These are phyloP conservation scores for Bugulina stolonifera DNA, from an alignment of 2,888 invertebrate species.

Conservation along the genomic window DNA sequence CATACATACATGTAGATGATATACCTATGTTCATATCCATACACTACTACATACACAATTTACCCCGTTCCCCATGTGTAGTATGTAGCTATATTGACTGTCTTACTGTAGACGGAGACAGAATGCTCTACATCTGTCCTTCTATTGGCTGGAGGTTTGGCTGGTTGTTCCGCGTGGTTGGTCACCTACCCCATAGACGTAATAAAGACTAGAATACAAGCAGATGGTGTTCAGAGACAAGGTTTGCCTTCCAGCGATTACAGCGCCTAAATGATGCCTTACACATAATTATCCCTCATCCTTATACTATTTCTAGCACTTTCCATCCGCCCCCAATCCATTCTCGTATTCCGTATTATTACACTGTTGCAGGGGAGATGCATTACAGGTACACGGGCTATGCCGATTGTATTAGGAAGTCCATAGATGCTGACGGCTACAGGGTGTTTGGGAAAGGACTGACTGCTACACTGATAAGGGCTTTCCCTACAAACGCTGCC, in stretches of 20 bases:
- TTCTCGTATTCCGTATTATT: too few relatives aligned
- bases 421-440: constrained; percentile 65
- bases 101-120: not conserved
- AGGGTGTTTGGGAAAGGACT: constrained; percentile 69
- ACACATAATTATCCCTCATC: too few relatives aligned
- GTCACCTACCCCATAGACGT: constrained; percentile 82
- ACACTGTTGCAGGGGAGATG: not conserved
- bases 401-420: constrained; percentile 68
- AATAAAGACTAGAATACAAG: constrained; percentile 79
- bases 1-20: not conserved
- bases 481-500: constrained; percentile 87
- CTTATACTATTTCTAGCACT: too few relatives aligned
- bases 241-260: too few relatives aligned
- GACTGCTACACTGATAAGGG: constrained; percentile 71
- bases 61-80: too few relatives aligned
- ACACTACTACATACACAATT: not conserved
- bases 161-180: constrained; percentile 80
- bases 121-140: constrained; percentile 45
- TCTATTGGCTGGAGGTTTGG: constrained; percentile 72
- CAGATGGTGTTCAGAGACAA: constrained; percentile 34
- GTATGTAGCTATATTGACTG: too few relatives aligned
- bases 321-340: too few relatives aligned
- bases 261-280: too few relatives aligned
- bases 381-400: constrained; percentile 62
- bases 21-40: not conserved